A percentile compares a stretch with the other conserved stretches of the same genome.
phyloP scores from a whole-genome alignment of 2,888 invertebrate genomes.

The Aphodius granarius region DNA sequence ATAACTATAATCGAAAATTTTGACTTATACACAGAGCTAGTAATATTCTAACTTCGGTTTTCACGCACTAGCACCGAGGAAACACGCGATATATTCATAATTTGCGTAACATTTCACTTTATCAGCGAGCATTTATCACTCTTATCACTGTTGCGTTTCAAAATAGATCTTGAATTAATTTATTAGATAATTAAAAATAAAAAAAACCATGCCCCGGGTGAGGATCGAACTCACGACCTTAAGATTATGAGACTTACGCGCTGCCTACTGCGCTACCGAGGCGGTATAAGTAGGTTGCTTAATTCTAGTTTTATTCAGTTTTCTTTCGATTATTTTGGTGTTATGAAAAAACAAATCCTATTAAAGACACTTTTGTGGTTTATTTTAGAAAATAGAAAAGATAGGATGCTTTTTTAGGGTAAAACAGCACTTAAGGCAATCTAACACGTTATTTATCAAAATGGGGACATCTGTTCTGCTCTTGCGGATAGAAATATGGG shows the following conservation, averaged over 20 bases:
- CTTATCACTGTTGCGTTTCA: background rate
- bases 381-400: too few relatives aligned
- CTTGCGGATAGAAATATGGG: background rate
- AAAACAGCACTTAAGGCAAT: background rate
- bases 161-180: background rate
- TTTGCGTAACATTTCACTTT: background rate
- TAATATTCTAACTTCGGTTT: background rate
- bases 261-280: constrained; percentile 87
- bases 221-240: constrained; percentile 96
- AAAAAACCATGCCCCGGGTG: constrained; percentile 74
- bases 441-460: background rate
- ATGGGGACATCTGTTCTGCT: background rate
- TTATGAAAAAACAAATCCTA: too few relatives aligned
- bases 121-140: background rate
- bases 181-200: background rate
- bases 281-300: constrained; percentile 46
- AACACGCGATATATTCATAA: background rate
- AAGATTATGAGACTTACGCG: constrained; percentile 90
- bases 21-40: too few relatives aligned
- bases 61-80: background rate
- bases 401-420: background rate
- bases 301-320: background rate
- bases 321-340: background rate
- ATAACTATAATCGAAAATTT: too few relatives aligned
- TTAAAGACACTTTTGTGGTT: too few relatives aligned